Evolutionary conservation across 2,113 vertebrate species (phyloP).

Genomic region (Scophthalmus maximus): DNA sequence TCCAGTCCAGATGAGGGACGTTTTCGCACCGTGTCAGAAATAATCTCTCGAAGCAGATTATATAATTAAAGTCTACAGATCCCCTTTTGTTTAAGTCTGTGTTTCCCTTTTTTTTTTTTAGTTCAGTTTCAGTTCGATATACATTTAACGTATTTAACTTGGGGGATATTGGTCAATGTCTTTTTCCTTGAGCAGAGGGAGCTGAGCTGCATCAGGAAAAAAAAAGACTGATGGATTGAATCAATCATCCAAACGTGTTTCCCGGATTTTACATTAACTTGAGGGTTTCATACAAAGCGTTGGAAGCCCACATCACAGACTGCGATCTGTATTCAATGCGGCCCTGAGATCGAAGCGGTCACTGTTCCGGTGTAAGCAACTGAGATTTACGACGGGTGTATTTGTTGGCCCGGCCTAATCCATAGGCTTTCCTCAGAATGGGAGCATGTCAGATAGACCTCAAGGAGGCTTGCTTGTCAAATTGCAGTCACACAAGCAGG

Average conservation of each 20-base stretch:
- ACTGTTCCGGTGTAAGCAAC: conserved; percentile 51
- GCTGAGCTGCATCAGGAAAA: neutral
- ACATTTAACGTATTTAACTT: neutral
- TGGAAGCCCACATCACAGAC: conserved; percentile 5
- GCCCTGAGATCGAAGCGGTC: conserved; percentile 28
- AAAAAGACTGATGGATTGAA: neutral
- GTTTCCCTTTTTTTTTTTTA: neutral
- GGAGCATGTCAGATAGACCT: conserved; percentile 64
- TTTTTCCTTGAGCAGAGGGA: neutral
- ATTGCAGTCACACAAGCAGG: conserved; percentile 52
- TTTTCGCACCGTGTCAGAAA: too few relatives aligned
- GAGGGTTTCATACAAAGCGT: neutral
- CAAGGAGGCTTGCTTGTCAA: conserved; percentile 61
- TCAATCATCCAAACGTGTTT: conserved; percentile 17
- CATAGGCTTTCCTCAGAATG: conserved; percentile 55
- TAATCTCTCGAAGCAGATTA: too few relatives aligned
- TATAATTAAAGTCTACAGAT: too few relatives aligned
- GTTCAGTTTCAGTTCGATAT: neutral
- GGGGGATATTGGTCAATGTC: neutral
- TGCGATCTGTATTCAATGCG: conserved; percentile 58
- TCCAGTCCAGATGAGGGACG: too few relatives aligned
- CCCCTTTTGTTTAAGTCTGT: too few relatives aligned
- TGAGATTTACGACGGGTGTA: conserved; percentile 62
- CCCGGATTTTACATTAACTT: conserved; percentile 9
- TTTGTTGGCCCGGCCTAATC: conserved; percentile 63